Percentiles rank a stretch among this genome's conserved stretches.
Conservation (phyloP, 2,797 vertebrate species). For the Triplophysa bombifrons region DNA sequence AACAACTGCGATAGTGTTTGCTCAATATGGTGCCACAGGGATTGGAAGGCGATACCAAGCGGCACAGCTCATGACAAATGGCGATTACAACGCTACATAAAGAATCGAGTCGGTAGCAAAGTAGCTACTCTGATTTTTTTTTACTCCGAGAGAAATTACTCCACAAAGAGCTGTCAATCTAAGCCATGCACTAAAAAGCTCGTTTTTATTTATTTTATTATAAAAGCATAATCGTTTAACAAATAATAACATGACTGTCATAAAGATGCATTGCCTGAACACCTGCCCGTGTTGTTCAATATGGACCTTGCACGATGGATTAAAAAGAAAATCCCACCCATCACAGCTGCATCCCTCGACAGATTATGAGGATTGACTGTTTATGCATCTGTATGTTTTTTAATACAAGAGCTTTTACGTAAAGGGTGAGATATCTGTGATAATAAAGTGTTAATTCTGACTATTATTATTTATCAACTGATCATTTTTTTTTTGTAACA, state of each 20-base stretch:
- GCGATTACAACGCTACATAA: conserved; percentile 50
- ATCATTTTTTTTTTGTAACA: no score
- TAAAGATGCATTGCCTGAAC: conserved; percentile 32
- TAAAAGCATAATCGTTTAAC: not conserved
- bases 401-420: not conserved
- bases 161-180: conserved; percentile 7
- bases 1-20: conserved; percentile 48
- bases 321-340: conserved; percentile 46
- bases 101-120: conserved; percentile 40
- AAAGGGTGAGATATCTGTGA: not conserved
- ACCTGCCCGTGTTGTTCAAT: conserved; percentile 48
- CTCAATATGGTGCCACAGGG: conserved; percentile 26
- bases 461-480: not conserved
- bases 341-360: conserved; percentile 45
- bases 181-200: not conserved
- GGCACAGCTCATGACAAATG: conserved; percentile 43
- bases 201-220: not conserved
- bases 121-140: not conserved
- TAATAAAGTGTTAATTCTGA: not conserved
- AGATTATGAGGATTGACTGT: conserved; percentile 27
- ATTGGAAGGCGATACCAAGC: conserved; percentile 38
- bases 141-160: not conserved
- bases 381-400: conserved; percentile 26
- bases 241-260: conserved; percentile 25
- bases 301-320: conserved; percentile 42